Base-by-base conservation (phyloP, 2,888 invertebrate species). In the Ennomos fuscantarius region DNA sequence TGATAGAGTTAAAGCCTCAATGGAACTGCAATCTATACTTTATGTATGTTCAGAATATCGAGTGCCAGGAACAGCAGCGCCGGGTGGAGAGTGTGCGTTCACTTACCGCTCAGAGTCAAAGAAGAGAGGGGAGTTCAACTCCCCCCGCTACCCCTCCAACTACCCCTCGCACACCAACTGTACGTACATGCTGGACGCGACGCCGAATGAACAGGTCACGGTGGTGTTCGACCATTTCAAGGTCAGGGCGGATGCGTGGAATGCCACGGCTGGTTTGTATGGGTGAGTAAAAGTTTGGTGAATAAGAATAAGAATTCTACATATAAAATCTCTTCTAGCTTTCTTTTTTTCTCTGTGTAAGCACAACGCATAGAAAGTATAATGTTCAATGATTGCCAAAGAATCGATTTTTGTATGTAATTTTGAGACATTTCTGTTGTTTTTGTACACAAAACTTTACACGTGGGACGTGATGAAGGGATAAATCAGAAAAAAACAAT, bases 111-210 rank as follows among this genome's bases (percentile, higher is more conserved):
- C 97, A 82, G 95, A 95, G 70, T 96, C 97, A 40, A 95, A 95
- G 80, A 97, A 97, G 86, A 95, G 95, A 60, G 98, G 98, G 48
- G 97, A 97, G 81, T 97, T 99, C 86, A 99, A 99, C 91, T 98
- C 98, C 51, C 99, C 99, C 15, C 95, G 98, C 62, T 98, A 98
- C 94, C 99, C 99, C 78, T 97, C 98, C 80, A 97, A 98, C 93
- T 99, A 99, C 93, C 99, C 99, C 66, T 97, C 98, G 78, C 96
- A 96, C 86, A 98, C 97, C 68, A 97, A 97, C 93, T 99, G 99
- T 93, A 97, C 97, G 62, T 99, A 97, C 93, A 94, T 96, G 78
- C 97, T 99, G 88, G 93, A 96, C 75, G 97, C 97, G 52, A 95
- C 95, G 68, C 95, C 96, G 65, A 96, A 96, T 83, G 97, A 98